Evolutionary conservation across 2,888 invertebrate species (phyloP).

Genomic region (Oxyteleia sp.): DNA sequence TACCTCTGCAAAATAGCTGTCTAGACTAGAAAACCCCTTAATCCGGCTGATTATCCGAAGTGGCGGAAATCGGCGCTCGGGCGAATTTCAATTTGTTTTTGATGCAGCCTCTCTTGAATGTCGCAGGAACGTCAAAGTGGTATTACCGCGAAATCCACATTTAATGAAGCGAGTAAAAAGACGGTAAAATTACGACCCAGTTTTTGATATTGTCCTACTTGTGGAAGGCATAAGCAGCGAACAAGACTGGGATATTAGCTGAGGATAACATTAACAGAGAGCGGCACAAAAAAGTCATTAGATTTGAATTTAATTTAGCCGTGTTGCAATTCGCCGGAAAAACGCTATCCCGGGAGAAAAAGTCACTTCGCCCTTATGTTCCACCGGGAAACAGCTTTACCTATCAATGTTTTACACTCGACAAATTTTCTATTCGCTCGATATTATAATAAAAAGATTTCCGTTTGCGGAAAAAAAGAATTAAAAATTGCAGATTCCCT

Average conservation of each 20-base stretch:
- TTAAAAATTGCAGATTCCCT: too few relatives aligned
- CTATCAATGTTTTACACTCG: conserved; percentile 24
- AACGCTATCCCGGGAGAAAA: conserved; percentile 1
- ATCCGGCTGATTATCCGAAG: conserved; percentile 21
- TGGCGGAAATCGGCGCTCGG: conserved; percentile 9
- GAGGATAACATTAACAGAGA: conserved; percentile 26
- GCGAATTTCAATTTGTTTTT: conserved; percentile 25
- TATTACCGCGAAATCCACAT: conserved; percentile 55
- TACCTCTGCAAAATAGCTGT: too few relatives aligned
- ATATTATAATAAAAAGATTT: too few relatives aligned
- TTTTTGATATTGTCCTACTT: conserved; percentile 78
- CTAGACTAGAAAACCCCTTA: too few relatives aligned
- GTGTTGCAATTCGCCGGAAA: conserved; percentile 19
- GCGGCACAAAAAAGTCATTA: conserved; percentile 22
- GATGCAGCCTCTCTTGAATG: conserved; percentile 7
- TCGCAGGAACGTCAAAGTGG: conserved; percentile 23
- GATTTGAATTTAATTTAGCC: conserved; percentile 45
- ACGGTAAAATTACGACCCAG: conserved; percentile 78
- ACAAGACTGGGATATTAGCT: conserved; percentile 46
- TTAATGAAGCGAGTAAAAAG: conserved; percentile 60
- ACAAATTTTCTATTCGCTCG: conserved; percentile 5
- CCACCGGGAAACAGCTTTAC: background rate
- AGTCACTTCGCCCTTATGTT: conserved; percentile 5
- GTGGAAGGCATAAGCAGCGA: conserved; percentile 73
- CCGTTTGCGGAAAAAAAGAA: too few relatives aligned